Percentiles rank a stretch among this genome's conserved stretches.
These are phyloP conservation scores for Fundulus diaphanus DNA, from an alignment of 2,797 vertebrate species.

Conservation along the genomic window DNA sequence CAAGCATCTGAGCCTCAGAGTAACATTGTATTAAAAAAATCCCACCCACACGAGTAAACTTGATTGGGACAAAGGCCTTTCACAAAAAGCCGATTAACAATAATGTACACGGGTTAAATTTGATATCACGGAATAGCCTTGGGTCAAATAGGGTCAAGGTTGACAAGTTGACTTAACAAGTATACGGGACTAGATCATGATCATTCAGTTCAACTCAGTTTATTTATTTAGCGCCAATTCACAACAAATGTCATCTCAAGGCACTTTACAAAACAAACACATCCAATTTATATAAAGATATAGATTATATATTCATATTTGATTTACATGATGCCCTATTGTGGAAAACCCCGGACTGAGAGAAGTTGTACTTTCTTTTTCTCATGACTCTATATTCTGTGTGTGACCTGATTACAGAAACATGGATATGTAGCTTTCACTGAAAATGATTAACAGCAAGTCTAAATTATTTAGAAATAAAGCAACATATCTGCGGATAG, in stretches of 20 bases:
- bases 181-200: background rate
- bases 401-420: background rate
- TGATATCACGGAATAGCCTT: too few relatives aligned
- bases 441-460: background rate
- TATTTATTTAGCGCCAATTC: background rate
- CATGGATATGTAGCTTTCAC: background rate
- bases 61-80: too few relatives aligned
- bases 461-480: background rate
- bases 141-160: too few relatives aligned
- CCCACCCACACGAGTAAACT: too few relatives aligned
- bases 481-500: background rate
- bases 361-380: background rate
- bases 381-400: background rate
- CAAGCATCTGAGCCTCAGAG: too few relatives aligned
- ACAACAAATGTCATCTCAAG: conserved; percentile 1
- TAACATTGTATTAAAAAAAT: too few relatives aligned
- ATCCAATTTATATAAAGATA: background rate
- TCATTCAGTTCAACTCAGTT: background rate
- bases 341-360: background rate
- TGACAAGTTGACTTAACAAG: too few relatives aligned
- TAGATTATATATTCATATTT: conserved; percentile 2
- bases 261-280: background rate
- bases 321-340: background rate
- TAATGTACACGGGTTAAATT: too few relatives aligned
- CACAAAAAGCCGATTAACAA: too few relatives aligned